phyloP scores from a whole-genome alignment of 2,797 vertebrate species.

The Avahi laniger region DNA sequence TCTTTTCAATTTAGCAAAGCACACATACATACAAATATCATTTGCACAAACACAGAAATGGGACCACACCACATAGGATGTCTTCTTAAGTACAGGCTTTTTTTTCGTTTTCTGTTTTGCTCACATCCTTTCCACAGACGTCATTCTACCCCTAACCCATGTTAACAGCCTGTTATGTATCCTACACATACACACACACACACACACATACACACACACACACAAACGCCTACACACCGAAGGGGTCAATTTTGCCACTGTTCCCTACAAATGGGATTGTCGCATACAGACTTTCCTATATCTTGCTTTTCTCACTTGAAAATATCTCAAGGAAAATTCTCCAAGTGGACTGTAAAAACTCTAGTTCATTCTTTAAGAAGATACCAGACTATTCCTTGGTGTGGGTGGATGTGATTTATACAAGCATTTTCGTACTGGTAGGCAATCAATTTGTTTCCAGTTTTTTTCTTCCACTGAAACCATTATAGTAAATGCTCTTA shows the following conservation, averaged over 20 bases:
- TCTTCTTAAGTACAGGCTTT: neutral
- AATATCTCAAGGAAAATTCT: neutral
- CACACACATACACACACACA: too few relatives aligned
- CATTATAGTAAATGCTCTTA: neutral
- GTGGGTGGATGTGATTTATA: neutral
- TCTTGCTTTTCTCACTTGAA: neutral
- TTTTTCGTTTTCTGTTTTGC: neutral
- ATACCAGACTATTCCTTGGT: neutral
- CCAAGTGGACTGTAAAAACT: neutral
- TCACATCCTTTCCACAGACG: neutral
- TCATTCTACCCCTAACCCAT: neutral
- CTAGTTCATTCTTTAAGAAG: conserved; percentile 9
- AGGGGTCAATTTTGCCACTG: neutral
- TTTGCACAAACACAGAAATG: neutral
- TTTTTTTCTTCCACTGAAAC: neutral
- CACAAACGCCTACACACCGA: neutral
- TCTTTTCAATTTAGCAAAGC: neutral
- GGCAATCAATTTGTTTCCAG: neutral
- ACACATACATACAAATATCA: conserved; percentile 78
- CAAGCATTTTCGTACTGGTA: neutral
- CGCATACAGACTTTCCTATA: neutral
- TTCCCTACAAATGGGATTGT: neutral
- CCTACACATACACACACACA: too few relatives aligned
- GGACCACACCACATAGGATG: neutral
- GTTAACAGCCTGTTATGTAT: neutral